Base-by-base conservation (phyloP, 1,140 invertebrate genomes). In the Neotoxoptera formosana region DNA sequence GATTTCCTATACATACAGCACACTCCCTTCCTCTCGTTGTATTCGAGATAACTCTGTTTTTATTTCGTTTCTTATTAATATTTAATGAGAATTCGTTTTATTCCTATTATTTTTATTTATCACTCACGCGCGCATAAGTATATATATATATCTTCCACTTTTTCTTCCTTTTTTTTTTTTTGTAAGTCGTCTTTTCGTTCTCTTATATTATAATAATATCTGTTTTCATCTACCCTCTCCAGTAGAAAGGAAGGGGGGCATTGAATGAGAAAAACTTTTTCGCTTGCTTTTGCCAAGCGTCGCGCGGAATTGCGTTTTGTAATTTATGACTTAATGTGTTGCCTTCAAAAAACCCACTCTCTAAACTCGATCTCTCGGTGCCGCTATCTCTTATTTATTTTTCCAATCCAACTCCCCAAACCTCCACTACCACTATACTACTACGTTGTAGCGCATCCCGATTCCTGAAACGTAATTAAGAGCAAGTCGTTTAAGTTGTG, bases 301-400 rank as follows among this genome's bases (percentile, higher is more conserved):
- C 89, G 89, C 89, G 56, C 89, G 89, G 89, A 90, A 90, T 90
- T 90, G 89, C 89, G 56, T 90, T 90, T 90, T 41, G 89, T 90
- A 90, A 90, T 90, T 90, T 90, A 90, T 90, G 89, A 90, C 89
- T 90, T 90, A 90, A 90, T 90, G 89, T 90, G 89, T 90, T 90
- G 89, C 53, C 56, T 90, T 90, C 89, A 90, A 90, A 90, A 90
- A 90, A 90, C 89, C 89, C 88, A 89, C 51, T 89, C 89, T 67
- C 53, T 30, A 90, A 90, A 90, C 89, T 90, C 89, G 89, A 90
- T 90, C 89, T 90, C 23, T 90, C 34, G 34, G 21, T 67, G 56
- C 41, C 89, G 53, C 89, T 90, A 60, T 90, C 89, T 90, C 56
- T 90, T 90, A 90, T 90, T 90, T 90, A 90, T 90, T 90, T 90